Evolutionary conservation across 2,113 vertebrate species (phyloP).

Genomic region (Poeciliopsis retropinna): DNA sequence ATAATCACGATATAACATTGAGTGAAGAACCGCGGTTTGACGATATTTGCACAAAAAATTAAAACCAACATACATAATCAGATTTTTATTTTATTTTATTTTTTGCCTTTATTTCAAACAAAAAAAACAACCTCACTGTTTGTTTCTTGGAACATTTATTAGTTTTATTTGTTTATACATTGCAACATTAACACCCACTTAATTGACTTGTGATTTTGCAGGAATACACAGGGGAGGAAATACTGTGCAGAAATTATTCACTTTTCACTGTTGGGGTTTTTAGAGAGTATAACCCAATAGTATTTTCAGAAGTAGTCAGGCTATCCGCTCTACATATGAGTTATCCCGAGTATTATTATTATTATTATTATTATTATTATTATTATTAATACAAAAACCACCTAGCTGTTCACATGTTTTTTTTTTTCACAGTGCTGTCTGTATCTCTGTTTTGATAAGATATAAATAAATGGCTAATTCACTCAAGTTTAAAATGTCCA

Average conservation of each 20-base stretch:
- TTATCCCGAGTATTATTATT: too few species aligned
- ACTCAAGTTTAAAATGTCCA: too few species aligned
- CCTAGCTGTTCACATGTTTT: neutral
- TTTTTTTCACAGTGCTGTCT: neutral
- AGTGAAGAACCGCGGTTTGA: neutral
- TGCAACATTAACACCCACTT: neutral
- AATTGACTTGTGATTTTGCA: neutral
- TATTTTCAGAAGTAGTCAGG: too few species aligned
- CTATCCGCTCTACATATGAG: too few species aligned
- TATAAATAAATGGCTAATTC: neutral
- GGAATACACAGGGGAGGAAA: too few species aligned
- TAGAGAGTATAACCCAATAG: neutral
- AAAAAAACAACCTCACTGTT: neutral
- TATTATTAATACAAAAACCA: neutral
- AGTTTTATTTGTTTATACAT: neutral
- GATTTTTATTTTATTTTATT: neutral
- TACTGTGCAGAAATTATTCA: too few species aligned
- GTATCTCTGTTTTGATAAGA: neutral
- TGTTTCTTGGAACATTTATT: neutral
- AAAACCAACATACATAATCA: neutral
- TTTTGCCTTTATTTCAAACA: neutral
- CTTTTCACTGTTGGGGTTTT: too few species aligned
- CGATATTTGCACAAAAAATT: too few species aligned
- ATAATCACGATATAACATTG: too few species aligned
- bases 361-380: too few species aligned